A percentile compares a stretch with the other conserved stretches of the same genome.
Evolutionary conservation across 2,113 vertebrate species (phyloP).

Genomic region (Dicerorhinus sumatrensis): DNA sequence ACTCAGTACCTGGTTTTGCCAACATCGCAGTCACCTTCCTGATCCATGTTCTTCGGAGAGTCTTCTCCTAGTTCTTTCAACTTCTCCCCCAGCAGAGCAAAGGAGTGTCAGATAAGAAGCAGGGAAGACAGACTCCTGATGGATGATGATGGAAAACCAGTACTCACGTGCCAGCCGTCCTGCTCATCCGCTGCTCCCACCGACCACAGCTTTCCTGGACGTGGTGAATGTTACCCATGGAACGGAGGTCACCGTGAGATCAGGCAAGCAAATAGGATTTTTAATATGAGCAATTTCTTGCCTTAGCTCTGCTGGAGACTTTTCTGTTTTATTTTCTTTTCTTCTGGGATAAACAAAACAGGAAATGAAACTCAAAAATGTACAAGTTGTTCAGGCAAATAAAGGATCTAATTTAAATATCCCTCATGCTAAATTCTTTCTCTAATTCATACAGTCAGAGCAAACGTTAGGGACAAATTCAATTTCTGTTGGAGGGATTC

Average conservation of each 20-base stretch:
- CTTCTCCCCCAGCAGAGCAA: not conserved
- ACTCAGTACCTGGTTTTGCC: not conserved
- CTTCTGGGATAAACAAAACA: slow-evolving; percentile 42
- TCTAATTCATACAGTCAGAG: not conserved
- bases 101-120: not conserved
- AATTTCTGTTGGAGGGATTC: not conserved
- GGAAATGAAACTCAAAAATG: not conserved
- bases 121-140: not conserved
- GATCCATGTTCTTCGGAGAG: not conserved
- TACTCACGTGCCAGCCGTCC: not conserved
- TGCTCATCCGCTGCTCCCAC: not conserved
- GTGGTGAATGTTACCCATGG: not conserved
- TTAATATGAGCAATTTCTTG: not conserved
- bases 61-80: not conserved
- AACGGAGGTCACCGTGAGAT: rapidly evolving
- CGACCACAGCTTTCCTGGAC: not conserved
- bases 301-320: not conserved
- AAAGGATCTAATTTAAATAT: not conserved
- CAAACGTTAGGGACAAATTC: not conserved
- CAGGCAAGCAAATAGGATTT: not conserved
- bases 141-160: not conserved
- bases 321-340: not conserved
- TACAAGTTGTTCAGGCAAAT: not conserved
- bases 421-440: not conserved
- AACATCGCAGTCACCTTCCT: rapidly evolving